A percentile compares a stretch with the other conserved stretches of the same genome.
phyloP scores from a whole-genome alignment of 1,140 invertebrate species.

The Pentalonia nigronervosa region DNA sequence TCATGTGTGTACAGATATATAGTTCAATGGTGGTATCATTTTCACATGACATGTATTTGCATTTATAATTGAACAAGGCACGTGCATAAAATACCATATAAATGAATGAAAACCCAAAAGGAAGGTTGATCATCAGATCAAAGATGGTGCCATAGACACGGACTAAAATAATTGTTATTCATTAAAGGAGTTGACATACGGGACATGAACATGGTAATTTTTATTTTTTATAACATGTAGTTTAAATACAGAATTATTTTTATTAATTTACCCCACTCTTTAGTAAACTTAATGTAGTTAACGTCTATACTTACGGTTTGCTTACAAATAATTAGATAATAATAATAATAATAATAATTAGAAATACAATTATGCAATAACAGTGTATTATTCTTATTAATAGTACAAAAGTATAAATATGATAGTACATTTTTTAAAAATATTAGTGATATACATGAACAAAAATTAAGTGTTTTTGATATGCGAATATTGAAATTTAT shows the following conservation, averaged over 20 bases:
- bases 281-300: background rate
- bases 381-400: background rate
- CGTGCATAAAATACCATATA: conserved; percentile 23
- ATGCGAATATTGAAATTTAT: background rate
- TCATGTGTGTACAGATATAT: background rate
- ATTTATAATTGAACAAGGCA: conserved; percentile 11
- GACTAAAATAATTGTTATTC: background rate
- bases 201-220: background rate
- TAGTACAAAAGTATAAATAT: too few relatives aligned
- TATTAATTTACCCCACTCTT: too few relatives aligned
- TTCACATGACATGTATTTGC: background rate
- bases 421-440: too few relatives aligned
- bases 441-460: too few relatives aligned
- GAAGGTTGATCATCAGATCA: background rate
- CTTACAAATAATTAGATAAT: background rate
- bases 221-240: background rate
- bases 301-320: background rate
- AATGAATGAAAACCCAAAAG: background rate
- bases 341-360: too few relatives aligned
- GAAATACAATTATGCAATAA: background rate
- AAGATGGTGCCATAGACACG: background rate
- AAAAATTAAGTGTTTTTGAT: background rate
- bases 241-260: background rate
- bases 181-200: background rate
- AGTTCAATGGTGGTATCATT: background rate